These are phyloP conservation scores for Patella depressa DNA, from an alignment of 2,888 invertebrate species.

Conservation along the genomic window DNA sequence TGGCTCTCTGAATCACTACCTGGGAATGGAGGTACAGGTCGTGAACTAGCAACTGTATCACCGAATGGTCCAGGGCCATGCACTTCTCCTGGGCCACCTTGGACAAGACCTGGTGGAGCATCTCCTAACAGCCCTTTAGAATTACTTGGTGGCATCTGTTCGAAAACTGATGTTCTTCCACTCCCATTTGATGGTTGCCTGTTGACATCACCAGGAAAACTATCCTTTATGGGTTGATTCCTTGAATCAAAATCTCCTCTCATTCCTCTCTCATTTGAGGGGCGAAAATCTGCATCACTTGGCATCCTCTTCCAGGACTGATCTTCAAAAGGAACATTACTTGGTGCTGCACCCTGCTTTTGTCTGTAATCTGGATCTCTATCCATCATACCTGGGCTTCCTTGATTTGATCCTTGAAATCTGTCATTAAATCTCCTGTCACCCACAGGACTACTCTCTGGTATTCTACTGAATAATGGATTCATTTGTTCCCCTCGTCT, in stretches of 20 bases:
- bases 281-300: neutral
- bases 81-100: neutral
- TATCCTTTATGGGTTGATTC: neutral
- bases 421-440: neutral
- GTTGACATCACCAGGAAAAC: neutral
- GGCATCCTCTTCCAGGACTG: neutral
- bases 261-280: neutral
- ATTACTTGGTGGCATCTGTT: too few species aligned
- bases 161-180: too few species aligned
- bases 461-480: too few species aligned
- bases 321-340: neutral
- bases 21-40: too few species aligned
- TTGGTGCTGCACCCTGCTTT: neutral
- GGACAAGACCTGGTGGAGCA: conserved; percentile 26
- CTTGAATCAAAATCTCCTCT: conserved; percentile 8
- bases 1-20: too few species aligned
- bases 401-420: too few species aligned
- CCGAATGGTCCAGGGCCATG: neutral
- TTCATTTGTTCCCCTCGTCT: too few species aligned
- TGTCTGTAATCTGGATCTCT: neutral
- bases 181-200: neutral
- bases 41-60: too few species aligned
- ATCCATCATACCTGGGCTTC: neutral
- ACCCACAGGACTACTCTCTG: too few species aligned
- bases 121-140: conserved; percentile 31